Percentiles rank a stretch among this genome's conserved stretches.
Evolutionary conservation across 1,140 invertebrate genomes (phyloP).

Genomic region (Doryteuthis pealeii): DNA sequence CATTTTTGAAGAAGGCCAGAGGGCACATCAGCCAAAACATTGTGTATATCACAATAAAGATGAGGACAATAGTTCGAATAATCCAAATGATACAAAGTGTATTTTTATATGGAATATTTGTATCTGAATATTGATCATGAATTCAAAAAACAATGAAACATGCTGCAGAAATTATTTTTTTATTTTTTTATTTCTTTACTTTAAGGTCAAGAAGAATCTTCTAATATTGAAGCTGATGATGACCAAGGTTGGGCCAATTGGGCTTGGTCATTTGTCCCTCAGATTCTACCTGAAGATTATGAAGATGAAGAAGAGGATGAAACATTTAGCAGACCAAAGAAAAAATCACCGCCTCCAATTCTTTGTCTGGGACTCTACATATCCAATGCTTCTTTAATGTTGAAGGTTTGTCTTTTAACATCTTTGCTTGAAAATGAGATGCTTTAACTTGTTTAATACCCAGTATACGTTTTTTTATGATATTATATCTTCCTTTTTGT

Average conservation of each 20-base stretch:
- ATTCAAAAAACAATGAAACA: too few relatives aligned
- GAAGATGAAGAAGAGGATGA: slow-evolving; percentile 37
- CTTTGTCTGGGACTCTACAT: slow-evolving; percentile 70
- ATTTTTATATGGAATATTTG: too few relatives aligned
- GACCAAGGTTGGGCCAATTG: slow-evolving; percentile 58
- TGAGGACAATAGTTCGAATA: too few relatives aligned
- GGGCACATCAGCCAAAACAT: too few relatives aligned
- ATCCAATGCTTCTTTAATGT: slow-evolving; percentile 67
- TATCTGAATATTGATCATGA: too few relatives aligned
- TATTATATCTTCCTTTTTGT: too few relatives aligned
- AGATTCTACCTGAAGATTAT: slow-evolving; percentile 47
- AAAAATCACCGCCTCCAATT: slow-evolving; percentile 52
- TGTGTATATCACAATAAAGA: too few relatives aligned
- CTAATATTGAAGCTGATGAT: background rate
- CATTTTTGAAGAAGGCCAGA: too few relatives aligned
- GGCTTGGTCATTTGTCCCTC: slow-evolving; percentile 63
- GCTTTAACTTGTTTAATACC: too few relatives aligned
- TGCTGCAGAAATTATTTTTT: slow-evolving; percentile 15
- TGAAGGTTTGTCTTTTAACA: slow-evolving; percentile 68
- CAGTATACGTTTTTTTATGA: too few relatives aligned
- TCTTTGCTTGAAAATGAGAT: too few relatives aligned
- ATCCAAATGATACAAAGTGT: too few relatives aligned
- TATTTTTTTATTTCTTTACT: slow-evolving; percentile 3
- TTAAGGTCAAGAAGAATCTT: background rate
- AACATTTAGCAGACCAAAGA: slow-evolving; percentile 15